Evolutionary conservation across 2,113 vertebrate genomes (phyloP).

Genomic region (Falcunculus frontatus): DNA sequence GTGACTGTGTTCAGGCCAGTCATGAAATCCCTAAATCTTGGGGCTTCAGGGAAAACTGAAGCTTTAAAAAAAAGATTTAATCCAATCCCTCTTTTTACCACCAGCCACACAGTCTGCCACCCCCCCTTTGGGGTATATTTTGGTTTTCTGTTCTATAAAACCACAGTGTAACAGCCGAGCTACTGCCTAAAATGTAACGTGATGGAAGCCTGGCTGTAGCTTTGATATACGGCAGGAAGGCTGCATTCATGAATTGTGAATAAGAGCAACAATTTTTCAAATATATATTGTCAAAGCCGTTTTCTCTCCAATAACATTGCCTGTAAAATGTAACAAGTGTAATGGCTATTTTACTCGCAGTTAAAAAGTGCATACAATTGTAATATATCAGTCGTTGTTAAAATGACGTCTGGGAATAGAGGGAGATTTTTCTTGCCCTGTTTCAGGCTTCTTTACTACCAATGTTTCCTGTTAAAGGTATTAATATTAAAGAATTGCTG

Average conservation of each 20-base stretch:
- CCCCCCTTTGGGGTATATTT: neutral
- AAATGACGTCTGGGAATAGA: conserved; percentile 54
- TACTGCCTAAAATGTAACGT: neutral
- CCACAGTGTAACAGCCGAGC: neutral
- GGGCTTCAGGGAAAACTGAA: neutral
- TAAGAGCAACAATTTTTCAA: conserved; percentile 61
- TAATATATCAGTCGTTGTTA: conserved; percentile 60
- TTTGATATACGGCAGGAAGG: conserved; percentile 35
- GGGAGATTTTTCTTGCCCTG: neutral
- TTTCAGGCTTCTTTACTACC: conserved; percentile 23
- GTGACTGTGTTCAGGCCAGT: neutral
- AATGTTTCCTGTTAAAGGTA: neutral
- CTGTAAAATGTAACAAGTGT: conserved; percentile 69
- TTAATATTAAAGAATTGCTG: neutral
- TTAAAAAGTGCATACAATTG: conserved; percentile 66
- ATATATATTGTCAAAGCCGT: conserved; percentile 62
- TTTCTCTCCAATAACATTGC: conserved; percentile 65
- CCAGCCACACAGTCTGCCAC: neutral
- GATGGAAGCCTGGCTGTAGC: conserved; percentile 48
- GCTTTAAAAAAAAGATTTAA: neutral
- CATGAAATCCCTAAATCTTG: neutral
- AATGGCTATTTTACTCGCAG: conserved; percentile 70
- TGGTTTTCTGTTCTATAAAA: neutral
- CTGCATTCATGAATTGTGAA: conserved; percentile 56
- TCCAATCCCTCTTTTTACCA: neutral